phyloP scores from a whole-genome alignment of 2,797 vertebrate genomes.

The Coregonus ussuriensis region DNA sequence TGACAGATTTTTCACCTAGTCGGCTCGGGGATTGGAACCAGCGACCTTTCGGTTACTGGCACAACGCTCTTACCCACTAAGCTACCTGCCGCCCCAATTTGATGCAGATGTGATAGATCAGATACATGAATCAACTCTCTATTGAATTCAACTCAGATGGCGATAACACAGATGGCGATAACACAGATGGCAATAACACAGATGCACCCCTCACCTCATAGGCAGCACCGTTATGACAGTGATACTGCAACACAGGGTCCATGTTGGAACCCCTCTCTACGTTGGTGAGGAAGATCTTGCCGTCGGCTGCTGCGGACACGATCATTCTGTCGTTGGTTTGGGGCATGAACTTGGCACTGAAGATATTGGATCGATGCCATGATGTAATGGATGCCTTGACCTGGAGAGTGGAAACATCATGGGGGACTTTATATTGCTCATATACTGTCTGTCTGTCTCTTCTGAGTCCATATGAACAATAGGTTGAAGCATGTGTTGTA shows the following conservation, averaged over 20 bases:
- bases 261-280: conserved; percentile 79
- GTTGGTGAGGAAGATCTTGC: conserved; percentile 83
- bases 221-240: conserved; percentile 82
- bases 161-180: conserved; percentile 4
- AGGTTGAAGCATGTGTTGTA: background rate
- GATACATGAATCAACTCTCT: background rate
- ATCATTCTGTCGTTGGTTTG: conserved; percentile 82
- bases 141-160: background rate
- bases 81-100: too few species aligned
- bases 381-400: conserved; percentile 80
- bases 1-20: too few species aligned
- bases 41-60: too few species aligned
- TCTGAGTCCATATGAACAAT: background rate
- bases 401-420: conserved; percentile 52
- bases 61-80: too few species aligned
- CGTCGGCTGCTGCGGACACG: conserved; percentile 81
- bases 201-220: conserved; percentile 73
- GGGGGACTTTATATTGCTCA: background rate
- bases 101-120: background rate
- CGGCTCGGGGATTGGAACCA: too few species aligned
- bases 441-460: background rate
- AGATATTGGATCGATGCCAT: conserved; percentile 81
- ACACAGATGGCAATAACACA: background rate
- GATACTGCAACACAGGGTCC: conserved; percentile 81
- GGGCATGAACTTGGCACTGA: conserved; percentile 83